Percentiles rank a stretch among this genome's conserved stretches.
Conservation (phyloP, 2,797 vertebrate species). For the Hozukius guyotensis region DNA sequence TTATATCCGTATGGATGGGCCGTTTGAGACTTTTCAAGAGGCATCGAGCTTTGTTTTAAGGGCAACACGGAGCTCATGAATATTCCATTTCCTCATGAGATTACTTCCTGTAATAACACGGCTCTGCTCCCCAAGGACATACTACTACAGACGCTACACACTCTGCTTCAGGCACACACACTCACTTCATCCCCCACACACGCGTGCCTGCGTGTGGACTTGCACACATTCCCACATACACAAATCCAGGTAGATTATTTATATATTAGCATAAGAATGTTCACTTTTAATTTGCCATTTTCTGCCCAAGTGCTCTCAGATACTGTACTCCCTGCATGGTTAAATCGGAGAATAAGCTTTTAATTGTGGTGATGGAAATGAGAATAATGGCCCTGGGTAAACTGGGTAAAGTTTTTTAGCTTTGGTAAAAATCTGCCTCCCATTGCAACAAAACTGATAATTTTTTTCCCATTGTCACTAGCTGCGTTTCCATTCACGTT, state of each 20-base stretch:
- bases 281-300: constrained; percentile 80
- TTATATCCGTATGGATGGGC: constrained; percentile 33
- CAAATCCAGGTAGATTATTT: constrained; percentile 69
- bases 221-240: constrained; percentile 8
- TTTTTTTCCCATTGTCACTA: neutral
- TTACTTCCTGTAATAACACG: constrained; percentile 78
- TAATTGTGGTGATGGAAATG: constrained; percentile 66
- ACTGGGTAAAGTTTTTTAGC: neutral
- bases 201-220: neutral
- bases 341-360: constrained; percentile 69
- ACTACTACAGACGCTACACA: constrained; percentile 52
- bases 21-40: constrained; percentile 60
- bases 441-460: constrained; percentile 15
- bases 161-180: constrained; percentile 42
- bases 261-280: constrained; percentile 77
- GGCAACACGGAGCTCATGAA: constrained; percentile 76
- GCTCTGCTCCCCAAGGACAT: constrained; percentile 73
- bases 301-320: constrained; percentile 75
- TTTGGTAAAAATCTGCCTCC: constrained; percentile 3
- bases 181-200: constrained; percentile 9
- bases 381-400: constrained; percentile 52
- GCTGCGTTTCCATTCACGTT: neutral
- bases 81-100: constrained; percentile 80
- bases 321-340: constrained; percentile 66
- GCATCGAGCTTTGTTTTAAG: constrained; percentile 75